Evolutionary conservation across 2,113 vertebrate species (phyloP), one percentile per base, ranked within the genome.

Genomic region (Pedionomus torquatus): DNA sequence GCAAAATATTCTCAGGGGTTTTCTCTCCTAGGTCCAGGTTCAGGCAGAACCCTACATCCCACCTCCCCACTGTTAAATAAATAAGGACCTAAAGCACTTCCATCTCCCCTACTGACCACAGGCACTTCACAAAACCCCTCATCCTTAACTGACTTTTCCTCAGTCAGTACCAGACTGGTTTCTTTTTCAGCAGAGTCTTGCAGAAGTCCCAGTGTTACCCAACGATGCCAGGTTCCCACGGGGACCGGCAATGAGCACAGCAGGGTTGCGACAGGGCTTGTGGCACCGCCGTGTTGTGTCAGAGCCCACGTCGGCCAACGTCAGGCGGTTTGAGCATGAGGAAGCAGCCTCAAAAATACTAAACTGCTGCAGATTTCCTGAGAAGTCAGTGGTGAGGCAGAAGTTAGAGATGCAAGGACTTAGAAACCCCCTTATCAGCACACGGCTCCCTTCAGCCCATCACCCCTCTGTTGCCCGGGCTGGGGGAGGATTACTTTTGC

Each of bases 271-370:
- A 75, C 46, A 84, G 68, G 31, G 76, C 55, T 46, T 9, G 68
- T 10, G 55, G 43, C 71, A 61, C 9, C 0, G 0, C 5, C 0
- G 2, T 2, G 44, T 76, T 41, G 84, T 6, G 7, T 82, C 90
- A 75, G 23, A 70, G 51, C 71, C 35, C 1, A 0, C 1, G 0
- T 33, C 6, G 9, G 48, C 48, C 46, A 11, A 12, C 20, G 4
- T 41, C 83, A 10, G 30, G 81, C 1, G 4, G n/a, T 5, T 61
- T 41, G 25, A 63, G 83, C 33, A 78, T 89, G 76, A 81, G 94
- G 80, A 94, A 97, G 24, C 51, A 21, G 43, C 60, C 79, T 64
- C 72, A 17, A 4, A 63, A 74, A 26, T 54, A 33, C 3, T 21
- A 4, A 65, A 37, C 52, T 48, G 39, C 81, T 78, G 61, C 74